phyloP scores from a whole-genome alignment of 1,140 invertebrate genomes.

The Drosophila nebulosa region DNA sequence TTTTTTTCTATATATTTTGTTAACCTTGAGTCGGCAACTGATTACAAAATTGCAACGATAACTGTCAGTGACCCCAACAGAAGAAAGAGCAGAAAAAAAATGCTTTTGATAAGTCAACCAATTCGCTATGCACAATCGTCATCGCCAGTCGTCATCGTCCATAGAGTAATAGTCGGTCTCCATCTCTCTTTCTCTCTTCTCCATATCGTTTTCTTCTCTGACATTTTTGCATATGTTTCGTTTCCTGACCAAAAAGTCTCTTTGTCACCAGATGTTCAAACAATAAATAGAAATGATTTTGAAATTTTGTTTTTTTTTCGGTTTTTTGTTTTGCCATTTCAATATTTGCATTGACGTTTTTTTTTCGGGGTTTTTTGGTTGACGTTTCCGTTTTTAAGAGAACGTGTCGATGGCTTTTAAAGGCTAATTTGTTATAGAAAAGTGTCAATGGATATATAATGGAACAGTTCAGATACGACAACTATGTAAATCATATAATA shows the following conservation, averaged over 20 bases:
- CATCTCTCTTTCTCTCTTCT: neutral
- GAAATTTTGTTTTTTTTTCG: slow-evolving; percentile 10
- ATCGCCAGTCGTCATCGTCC: neutral
- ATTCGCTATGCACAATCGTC: neutral
- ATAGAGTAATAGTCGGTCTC: neutral
- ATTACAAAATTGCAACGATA: slow-evolving; percentile 79
- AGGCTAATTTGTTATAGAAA: slow-evolving; percentile 1
- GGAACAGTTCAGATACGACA: neutral
- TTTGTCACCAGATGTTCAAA: neutral
- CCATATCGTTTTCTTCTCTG: neutral
- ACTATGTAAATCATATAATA: neutral
- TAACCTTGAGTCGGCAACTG: slow-evolving; percentile 72
- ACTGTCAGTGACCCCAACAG: slow-evolving; percentile 71
- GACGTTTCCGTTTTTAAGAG: slow-evolving; percentile 1
- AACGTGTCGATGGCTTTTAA: neutral
- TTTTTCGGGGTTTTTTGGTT: slow-evolving; percentile 46
- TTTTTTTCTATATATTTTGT: slow-evolving; percentile 5
- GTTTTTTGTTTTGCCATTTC: slow-evolving; percentile 22
- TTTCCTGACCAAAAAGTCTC: neutral
- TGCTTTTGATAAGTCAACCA: slow-evolving; percentile 43
- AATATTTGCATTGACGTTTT: slow-evolving; percentile 55
- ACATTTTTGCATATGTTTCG: neutral
- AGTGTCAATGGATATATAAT: neutral
- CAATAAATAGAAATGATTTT: slow-evolving; percentile 11
- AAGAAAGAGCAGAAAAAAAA: slow-evolving; percentile 1